These are phyloP conservation scores for Lethenteron camtschaticum DNA, from an alignment of 2,113 vertebrate genomes.

Conservation along the genomic window DNA sequence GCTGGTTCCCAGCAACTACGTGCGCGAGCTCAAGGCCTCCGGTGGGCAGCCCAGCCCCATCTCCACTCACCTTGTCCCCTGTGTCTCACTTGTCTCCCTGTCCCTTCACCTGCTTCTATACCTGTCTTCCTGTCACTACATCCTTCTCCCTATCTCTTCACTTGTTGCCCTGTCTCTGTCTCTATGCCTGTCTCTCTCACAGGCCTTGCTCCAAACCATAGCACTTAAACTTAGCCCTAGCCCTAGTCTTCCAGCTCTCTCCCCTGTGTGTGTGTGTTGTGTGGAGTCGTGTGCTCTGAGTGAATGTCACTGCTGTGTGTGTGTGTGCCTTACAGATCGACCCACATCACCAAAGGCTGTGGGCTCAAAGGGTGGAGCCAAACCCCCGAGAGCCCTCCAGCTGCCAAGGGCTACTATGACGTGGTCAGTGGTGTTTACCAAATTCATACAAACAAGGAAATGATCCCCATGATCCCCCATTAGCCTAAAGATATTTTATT, in stretches of 20 bases:
- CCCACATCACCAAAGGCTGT: background rate
- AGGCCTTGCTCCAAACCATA: no score
- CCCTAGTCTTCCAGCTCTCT: no score
- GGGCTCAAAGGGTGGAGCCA: no score
- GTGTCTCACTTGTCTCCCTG: no score
- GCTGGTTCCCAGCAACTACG: constrained; percentile 98
- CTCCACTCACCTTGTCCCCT: background rate
- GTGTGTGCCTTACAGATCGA: constrained; percentile 3
- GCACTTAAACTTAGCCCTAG: no score
- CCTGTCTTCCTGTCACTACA: no score
- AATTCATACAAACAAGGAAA: background rate
- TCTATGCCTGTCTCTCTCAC: no score
- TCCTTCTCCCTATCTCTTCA: no score
- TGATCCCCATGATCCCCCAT: background rate
- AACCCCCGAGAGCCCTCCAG: constrained; percentile 53
- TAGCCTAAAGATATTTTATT: constrained; percentile 13
- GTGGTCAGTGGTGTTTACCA: constrained; percentile 40
- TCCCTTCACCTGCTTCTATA: no score
- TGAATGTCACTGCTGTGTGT: background rate
- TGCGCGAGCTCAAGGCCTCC: constrained; percentile 70
- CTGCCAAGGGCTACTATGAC: constrained; percentile 96
- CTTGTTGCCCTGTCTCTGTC: no score
- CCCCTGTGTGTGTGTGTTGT: no score
- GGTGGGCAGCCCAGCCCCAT: background rate
- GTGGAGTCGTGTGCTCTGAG: no score